Conservation (phyloP, 2,113 vertebrate genomes). For the Sapajus apella region DNA sequence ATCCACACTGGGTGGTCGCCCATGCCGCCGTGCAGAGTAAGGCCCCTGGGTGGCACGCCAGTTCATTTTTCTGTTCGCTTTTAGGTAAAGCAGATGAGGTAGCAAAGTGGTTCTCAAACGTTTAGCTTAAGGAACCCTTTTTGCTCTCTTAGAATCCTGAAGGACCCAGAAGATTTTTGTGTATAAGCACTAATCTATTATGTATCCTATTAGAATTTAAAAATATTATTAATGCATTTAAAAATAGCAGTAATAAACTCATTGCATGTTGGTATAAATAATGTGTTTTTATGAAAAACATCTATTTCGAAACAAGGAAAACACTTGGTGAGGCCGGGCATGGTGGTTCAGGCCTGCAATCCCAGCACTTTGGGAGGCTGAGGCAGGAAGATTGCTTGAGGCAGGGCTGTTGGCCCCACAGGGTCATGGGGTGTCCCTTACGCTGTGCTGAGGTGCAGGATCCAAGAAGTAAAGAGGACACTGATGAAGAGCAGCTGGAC, state of each 20-base stretch:
- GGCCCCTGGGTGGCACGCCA: background rate
- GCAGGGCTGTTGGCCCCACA: too few relatives aligned
- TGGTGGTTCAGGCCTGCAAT: too few relatives aligned
- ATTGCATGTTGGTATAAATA: background rate
- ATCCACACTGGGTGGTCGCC: background rate
- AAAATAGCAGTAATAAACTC: background rate
- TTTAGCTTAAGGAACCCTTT: background rate
- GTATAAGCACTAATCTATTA: background rate
- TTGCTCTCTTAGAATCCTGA: too few relatives aligned
- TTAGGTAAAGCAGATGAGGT: background rate
- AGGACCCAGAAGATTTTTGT: background rate
- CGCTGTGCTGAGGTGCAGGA: too few relatives aligned
- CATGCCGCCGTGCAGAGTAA: accelerated
- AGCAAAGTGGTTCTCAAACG: background rate
- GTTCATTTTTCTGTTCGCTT: too few relatives aligned
- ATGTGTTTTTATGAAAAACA: background rate
- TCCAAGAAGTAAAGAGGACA: too few relatives aligned
- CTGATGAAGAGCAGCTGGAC: too few relatives aligned
- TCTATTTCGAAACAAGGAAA: background rate
- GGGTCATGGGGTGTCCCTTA: too few relatives aligned
- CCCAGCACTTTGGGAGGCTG: too few relatives aligned
- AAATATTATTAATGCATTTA: background rate
- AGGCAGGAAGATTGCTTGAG: too few relatives aligned
- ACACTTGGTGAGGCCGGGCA: too few relatives aligned
- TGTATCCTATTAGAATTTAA: background rate